phyloP scores from a whole-genome alignment of 2,797 vertebrate genomes.

The Micrastur ruficollis region DNA sequence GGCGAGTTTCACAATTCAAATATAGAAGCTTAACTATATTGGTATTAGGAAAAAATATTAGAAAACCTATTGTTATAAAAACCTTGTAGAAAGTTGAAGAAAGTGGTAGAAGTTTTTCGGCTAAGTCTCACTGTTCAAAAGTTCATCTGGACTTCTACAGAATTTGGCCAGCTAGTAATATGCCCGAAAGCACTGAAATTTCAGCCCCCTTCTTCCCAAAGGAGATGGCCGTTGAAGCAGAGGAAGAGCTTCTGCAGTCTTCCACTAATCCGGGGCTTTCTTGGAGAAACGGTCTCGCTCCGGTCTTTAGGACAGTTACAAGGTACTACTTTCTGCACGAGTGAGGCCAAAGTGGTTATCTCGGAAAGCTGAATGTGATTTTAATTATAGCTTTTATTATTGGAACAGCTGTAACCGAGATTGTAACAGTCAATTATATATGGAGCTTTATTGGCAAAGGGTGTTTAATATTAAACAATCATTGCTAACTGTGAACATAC shows the following conservation, averaged over 20 bases:
- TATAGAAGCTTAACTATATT: background rate
- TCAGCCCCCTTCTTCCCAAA: background rate
- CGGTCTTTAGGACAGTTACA: background rate
- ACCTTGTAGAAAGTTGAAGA: background rate
- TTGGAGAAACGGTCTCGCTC: background rate
- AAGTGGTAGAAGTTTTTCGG: background rate
- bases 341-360: slow-evolving; percentile 7
- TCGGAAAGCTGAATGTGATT: slow-evolving; percentile 49
- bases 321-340: background rate
- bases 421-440: slow-evolving; percentile 56
- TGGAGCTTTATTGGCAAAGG: slow-evolving; percentile 41
- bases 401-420: slow-evolving; percentile 51
- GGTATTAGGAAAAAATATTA: background rate
- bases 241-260: background rate
- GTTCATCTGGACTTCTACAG: background rate
- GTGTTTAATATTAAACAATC: slow-evolving; percentile 69
- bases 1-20: background rate
- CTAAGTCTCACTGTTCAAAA: background rate
- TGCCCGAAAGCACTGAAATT: background rate
- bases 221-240: background rate
- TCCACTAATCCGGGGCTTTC: background rate
- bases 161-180: background rate
- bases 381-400: slow-evolving; percentile 58
- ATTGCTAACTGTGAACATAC: slow-evolving; percentile 69
- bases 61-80: background rate